These are phyloP conservation scores for Drosophila malerkotliana DNA, from an alignment of 1,140 invertebrate genomes.

Conservation along the genomic window DNA sequence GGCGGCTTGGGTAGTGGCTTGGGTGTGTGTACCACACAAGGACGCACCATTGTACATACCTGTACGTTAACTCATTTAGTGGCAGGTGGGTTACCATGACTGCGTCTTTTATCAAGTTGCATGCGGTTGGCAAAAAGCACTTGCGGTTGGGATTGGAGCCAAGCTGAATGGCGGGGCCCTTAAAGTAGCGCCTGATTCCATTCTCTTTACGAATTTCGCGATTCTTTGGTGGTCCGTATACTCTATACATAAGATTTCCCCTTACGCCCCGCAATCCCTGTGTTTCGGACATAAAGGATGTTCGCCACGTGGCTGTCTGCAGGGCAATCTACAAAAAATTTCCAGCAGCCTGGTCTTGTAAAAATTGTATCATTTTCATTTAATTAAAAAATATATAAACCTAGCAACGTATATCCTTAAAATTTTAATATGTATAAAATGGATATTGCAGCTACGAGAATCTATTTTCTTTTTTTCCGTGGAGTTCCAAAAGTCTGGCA, in stretches of 20 bases:
- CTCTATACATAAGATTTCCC: slow-evolving; percentile 40
- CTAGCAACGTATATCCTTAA: background rate
- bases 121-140: slow-evolving; percentile 28
- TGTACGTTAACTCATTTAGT: slow-evolving; percentile 70
- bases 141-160: background rate
- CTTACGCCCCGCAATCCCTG: background rate
- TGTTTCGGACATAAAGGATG: slow-evolving; percentile 7
- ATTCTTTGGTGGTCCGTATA: background rate
- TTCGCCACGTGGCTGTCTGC: slow-evolving; percentile 7
- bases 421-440: background rate
- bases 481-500: slow-evolving; percentile 29
- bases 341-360: background rate
- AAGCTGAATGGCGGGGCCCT: slow-evolving; percentile 16
- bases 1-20: slow-evolving; percentile 9
- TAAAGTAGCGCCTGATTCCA: slow-evolving; percentile 49
- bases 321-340: background rate
- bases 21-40: background rate
- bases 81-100: slow-evolving; percentile 58
- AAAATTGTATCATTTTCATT: background rate
- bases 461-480: background rate
- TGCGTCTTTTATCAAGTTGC: slow-evolving; percentile 50
- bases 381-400: background rate
- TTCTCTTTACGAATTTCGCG: slow-evolving; percentile 13
- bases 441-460: background rate
- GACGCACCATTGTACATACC: slow-evolving; percentile 20